These are phyloP conservation scores for Belgica antarctica DNA, from an alignment of 2,888 invertebrate species.

Conservation along the genomic window DNA sequence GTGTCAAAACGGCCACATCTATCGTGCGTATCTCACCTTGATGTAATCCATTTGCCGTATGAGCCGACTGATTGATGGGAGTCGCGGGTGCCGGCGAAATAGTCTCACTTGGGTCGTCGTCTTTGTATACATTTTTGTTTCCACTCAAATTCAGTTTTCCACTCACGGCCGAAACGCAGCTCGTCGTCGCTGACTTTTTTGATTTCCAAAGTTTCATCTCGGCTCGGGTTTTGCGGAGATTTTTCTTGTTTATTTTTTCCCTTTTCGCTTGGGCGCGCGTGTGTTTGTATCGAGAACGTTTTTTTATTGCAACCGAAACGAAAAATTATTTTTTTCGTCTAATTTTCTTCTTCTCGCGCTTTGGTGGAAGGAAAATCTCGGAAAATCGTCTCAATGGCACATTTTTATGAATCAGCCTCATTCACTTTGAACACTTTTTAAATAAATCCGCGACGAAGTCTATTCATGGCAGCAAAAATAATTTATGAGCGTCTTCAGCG, in stretches of 20 bases:
- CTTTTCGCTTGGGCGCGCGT: background rate
- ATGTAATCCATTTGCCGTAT: slow-evolving; percentile 36
- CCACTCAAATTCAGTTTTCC: slow-evolving; percentile 41
- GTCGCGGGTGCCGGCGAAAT: slow-evolving; percentile 23
- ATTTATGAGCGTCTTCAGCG: background rate
- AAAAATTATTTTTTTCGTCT: slow-evolving; percentile 19
- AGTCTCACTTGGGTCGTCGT: slow-evolving; percentile 34
- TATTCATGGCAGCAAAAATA: background rate
- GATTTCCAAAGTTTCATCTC: slow-evolving; percentile 57
- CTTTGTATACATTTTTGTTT: slow-evolving; percentile 31
- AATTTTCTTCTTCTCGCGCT: slow-evolving; percentile 7
- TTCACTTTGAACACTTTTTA: slow-evolving; percentile 5
- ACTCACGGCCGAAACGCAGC: slow-evolving; percentile 18
- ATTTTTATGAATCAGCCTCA: background rate
- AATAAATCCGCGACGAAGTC: background rate
- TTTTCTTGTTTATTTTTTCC: slow-evolving; percentile 29
- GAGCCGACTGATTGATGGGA: slow-evolving; percentile 11
- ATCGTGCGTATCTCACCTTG: slow-evolving; percentile 39
- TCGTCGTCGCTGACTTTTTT: slow-evolving; percentile 48
- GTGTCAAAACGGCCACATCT: too few relatives aligned
- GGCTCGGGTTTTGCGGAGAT: slow-evolving; percentile 43
- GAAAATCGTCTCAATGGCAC: background rate
- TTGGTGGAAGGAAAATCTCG: too few relatives aligned
- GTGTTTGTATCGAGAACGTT: background rate
- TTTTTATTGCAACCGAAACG: too few relatives aligned